Conservation (phyloP, 2,113 vertebrate genomes). For the Natator depressus region DNA sequence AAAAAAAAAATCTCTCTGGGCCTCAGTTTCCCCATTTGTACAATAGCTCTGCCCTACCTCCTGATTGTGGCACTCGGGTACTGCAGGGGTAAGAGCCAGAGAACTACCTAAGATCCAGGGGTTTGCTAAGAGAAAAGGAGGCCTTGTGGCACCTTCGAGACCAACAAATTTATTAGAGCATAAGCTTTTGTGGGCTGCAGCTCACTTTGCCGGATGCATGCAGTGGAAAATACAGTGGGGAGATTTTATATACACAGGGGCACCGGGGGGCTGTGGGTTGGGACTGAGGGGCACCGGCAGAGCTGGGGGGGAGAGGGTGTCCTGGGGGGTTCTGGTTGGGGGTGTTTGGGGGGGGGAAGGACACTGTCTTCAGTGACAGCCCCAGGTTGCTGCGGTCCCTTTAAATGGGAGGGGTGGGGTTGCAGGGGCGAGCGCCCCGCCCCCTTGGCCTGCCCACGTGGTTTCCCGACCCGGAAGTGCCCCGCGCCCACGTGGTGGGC, state of each 20-base stretch:
- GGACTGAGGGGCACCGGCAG: no score
- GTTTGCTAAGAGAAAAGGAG: background rate
- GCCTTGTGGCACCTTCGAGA: no score
- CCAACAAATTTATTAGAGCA: no score
- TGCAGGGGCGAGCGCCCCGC: rapidly evolving
- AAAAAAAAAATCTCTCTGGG: background rate
- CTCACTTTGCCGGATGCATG: no score
- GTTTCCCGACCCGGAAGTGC: background rate
- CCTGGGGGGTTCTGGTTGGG: background rate
- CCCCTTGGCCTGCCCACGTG: background rate
- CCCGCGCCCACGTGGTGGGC: background rate
- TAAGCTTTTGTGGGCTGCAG: no score
- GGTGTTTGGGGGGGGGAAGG: background rate
- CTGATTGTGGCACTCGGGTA: background rate
- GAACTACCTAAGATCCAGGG: rapidly evolving
- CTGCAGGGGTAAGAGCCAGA: background rate
- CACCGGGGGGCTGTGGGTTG: no score
- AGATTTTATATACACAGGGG: no score
- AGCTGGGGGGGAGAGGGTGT: background rate
- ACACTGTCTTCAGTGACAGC: background rate
- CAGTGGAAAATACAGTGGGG: no score
- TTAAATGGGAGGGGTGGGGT: background rate
- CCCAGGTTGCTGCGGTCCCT: background rate
- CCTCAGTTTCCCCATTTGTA: background rate
- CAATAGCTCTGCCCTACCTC: background rate